phyloP scores from a whole-genome alignment of 53 echinoderm and acorn worm species.

The Hippasteria phrygiana region DNA sequence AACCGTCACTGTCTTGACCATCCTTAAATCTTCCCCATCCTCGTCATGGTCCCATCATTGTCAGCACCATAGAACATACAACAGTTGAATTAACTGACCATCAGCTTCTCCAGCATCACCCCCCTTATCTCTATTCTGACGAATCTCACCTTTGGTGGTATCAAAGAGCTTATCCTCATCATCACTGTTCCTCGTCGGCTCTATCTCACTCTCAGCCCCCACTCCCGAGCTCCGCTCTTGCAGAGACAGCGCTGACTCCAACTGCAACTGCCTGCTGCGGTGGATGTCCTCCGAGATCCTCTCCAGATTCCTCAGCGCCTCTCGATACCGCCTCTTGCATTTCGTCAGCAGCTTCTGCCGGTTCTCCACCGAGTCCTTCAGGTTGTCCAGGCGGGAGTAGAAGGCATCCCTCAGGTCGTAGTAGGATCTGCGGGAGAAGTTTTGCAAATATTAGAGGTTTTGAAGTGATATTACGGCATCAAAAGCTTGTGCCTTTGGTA shows the following conservation, averaged over 20 bases:
- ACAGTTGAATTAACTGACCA: too few relatives aligned
- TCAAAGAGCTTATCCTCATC: slow-evolving; percentile 29
- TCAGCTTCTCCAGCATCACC: too few relatives aligned
- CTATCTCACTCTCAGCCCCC: slow-evolving; percentile 71
- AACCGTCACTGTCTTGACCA: too few relatives aligned
- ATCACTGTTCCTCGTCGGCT: slow-evolving; percentile 8
- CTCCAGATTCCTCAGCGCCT: slow-evolving; percentile 82
- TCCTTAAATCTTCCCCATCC: too few relatives aligned
- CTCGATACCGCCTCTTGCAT: slow-evolving; percentile 75
- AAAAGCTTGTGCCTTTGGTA: too few relatives aligned
- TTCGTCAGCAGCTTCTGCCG: slow-evolving; percentile 67
- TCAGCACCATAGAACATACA: too few relatives aligned
- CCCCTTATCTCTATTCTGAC: too few relatives aligned
- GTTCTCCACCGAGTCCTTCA: slow-evolving; percentile 74
- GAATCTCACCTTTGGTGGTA: background rate
- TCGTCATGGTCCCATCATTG: too few relatives aligned
- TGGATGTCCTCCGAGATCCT: slow-evolving; percentile 96
- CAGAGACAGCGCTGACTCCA: background rate
- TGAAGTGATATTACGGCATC: background rate
- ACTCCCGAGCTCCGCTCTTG: slow-evolving; percentile 70
- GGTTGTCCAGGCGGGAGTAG: slow-evolving; percentile 74
- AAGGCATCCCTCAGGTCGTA: slow-evolving; percentile 82
- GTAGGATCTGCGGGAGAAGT: slow-evolving; percentile 65
- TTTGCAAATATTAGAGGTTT: background rate
- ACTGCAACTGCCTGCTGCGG: slow-evolving; percentile 66